Percentiles rank a stretch among this genome's conserved stretches.
Conservation (phyloP, 2,113 vertebrate genomes). For the Ochotona curzoniae region DNA sequence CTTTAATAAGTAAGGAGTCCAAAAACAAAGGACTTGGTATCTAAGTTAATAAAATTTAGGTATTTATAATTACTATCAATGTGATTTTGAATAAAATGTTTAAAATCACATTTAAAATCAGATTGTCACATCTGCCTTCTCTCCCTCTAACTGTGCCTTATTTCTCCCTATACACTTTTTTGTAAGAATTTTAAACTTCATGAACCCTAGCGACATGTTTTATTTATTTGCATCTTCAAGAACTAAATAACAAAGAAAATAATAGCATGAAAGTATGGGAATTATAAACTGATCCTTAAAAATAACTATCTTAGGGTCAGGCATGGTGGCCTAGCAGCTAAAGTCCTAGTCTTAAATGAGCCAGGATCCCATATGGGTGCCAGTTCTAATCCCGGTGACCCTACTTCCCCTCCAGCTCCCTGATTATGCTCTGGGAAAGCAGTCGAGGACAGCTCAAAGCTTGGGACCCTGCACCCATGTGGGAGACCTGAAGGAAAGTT, state of each 20-base stretch:
- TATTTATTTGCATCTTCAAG: background rate
- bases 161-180: background rate
- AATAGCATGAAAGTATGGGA: background rate
- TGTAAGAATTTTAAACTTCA: background rate
- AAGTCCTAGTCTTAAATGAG: no score
- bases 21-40: background rate
- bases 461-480: no score
- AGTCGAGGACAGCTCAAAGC: no score
- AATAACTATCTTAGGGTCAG: background rate
- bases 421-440: no score
- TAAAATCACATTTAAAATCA: background rate
- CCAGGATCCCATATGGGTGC: no score
- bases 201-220: background rate
- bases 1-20: background rate
- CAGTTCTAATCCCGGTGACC: no score
- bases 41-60: background rate
- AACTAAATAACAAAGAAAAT: background rate
- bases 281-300: background rate
- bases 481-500: no score
- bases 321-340: no score
- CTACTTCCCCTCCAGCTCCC: no score
- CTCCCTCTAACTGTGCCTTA: fast-evolving
- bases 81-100: background rate
- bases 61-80: background rate
- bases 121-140: background rate